phyloP scores from a whole-genome alignment of 2,113 vertebrate species.

The Leiothrix lutea region DNA sequence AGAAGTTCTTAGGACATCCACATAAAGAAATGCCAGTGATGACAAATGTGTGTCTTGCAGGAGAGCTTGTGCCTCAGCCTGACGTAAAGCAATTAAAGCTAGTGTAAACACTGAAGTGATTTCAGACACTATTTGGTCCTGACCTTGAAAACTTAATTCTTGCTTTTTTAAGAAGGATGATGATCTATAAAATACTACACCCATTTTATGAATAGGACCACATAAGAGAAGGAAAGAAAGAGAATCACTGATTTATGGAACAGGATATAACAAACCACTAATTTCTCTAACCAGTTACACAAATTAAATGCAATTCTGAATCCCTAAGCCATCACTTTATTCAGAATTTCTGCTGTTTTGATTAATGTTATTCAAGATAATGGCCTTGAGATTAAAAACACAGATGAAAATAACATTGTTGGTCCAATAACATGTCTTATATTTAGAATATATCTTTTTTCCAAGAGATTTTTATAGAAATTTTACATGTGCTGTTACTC shows the following conservation, averaged over 20 bases:
- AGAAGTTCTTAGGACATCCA: neutral
- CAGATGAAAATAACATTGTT: neutral
- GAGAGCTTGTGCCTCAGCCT: neutral
- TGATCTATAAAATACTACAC: neutral
- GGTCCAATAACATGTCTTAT: neutral
- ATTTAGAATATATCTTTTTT: neutral
- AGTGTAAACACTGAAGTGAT: neutral
- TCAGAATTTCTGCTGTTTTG: neutral
- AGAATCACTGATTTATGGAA: neutral
- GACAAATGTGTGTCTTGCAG: neutral
- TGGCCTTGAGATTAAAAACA: neutral
- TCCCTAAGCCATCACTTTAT: neutral
- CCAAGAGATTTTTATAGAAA: neutral
- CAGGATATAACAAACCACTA: neutral
- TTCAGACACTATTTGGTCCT: neutral
- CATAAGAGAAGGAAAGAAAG: neutral
- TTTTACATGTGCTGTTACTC: neutral
- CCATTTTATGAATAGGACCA: fast-evolving
- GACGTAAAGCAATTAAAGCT: neutral
- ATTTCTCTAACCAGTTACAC: neutral
- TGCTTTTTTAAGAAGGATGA: neutral
- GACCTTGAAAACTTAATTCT: neutral
- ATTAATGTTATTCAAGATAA: neutral
- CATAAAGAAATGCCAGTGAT: neutral
- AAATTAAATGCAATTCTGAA: neutral